phyloP scores from a whole-genome alignment of 92 coral and sea anemone species.

The Parazoanthus darwini region DNA sequence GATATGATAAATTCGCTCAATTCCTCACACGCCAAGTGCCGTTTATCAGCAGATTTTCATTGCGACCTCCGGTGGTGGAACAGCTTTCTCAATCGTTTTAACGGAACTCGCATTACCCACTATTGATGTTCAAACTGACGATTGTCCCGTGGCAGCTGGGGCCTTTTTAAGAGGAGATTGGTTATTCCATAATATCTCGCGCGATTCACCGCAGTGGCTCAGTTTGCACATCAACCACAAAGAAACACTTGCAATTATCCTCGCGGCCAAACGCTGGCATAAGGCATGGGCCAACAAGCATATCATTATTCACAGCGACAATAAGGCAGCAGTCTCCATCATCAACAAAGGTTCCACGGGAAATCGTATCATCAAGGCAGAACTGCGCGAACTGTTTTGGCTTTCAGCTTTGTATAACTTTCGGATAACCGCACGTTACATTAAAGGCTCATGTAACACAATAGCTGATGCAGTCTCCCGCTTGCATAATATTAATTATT shows the following conservation, averaged over 20 bases:
- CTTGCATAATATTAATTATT: constrained; percentile 7
- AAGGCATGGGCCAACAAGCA: constrained; percentile 46
- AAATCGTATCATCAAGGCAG: constrained; percentile 45
- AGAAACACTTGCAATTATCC: constrained; percentile 47
- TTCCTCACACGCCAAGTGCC: not conserved
- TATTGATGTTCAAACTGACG: constrained; percentile 22
- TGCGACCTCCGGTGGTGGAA: constrained; percentile 38
- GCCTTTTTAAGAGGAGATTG: constrained; percentile 49
- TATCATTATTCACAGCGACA: constrained; percentile 52
- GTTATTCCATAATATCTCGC: constrained; percentile 37
- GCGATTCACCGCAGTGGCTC: constrained; percentile 30
- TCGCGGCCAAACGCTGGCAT: constrained; percentile 53
- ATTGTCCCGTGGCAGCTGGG: constrained; percentile 29
- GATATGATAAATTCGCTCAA: constrained; percentile 34
- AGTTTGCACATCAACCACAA: constrained; percentile 52
- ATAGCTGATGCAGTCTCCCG: constrained; percentile 40
- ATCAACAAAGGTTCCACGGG: constrained; percentile 62
- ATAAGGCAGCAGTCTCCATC: constrained; percentile 32
- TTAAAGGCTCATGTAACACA: not conserved
- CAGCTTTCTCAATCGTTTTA: constrained; percentile 9
- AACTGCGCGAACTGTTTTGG: constrained; percentile 58
- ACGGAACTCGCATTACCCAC: constrained; percentile 31
- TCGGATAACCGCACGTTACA: no score
- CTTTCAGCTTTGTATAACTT: constrained; percentile 15
- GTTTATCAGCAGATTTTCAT: constrained; percentile 12